A percentile compares a stretch with the other conserved stretches of the same genome.
phyloP scores from a whole-genome alignment of 2,888 invertebrate genomes.

The Ceriagrion tenellum region DNA sequence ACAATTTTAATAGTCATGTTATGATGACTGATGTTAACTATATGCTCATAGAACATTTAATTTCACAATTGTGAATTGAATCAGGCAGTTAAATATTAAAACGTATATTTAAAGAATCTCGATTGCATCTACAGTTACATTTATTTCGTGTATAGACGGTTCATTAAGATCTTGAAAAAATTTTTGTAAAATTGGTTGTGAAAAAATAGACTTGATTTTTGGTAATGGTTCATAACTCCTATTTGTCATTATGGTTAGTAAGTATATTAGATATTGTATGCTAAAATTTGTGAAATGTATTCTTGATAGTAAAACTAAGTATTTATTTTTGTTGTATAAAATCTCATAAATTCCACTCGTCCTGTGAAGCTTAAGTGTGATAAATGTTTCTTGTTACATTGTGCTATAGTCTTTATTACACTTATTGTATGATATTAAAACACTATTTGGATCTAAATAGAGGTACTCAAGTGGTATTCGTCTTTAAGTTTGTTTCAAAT shows the following conservation, averaged over 20 bases:
- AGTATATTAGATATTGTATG: conserved; percentile 49
- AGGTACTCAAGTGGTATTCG: conserved; percentile 47
- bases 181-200: conserved; percentile 34
- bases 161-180: not conserved
- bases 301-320: conserved; percentile 51
- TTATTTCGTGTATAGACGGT: conserved; percentile 20
- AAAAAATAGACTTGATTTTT: conserved; percentile 21
- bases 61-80: conserved; percentile 48
- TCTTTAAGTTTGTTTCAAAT: conserved; percentile 1
- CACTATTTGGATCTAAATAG: conserved; percentile 60
- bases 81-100: conserved; percentile 45
- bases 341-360: conserved; percentile 20
- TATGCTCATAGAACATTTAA: conserved; percentile 42
- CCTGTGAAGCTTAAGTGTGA: conserved; percentile 57
- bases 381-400: conserved; percentile 58
- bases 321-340: conserved; percentile 66
- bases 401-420: conserved; percentile 53
- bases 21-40: conserved; percentile 44
- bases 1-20: conserved; percentile 55
- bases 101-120: not conserved
- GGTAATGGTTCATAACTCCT: conserved; percentile 38
- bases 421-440: conserved; percentile 43
- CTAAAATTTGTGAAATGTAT: conserved; percentile 56
- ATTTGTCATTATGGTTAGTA: conserved; percentile 44
- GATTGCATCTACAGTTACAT: conserved; percentile 10